Evolutionary conservation across 2,888 invertebrate genomes (phyloP).

Genomic region (Exephanes ischioxanthus): DNA sequence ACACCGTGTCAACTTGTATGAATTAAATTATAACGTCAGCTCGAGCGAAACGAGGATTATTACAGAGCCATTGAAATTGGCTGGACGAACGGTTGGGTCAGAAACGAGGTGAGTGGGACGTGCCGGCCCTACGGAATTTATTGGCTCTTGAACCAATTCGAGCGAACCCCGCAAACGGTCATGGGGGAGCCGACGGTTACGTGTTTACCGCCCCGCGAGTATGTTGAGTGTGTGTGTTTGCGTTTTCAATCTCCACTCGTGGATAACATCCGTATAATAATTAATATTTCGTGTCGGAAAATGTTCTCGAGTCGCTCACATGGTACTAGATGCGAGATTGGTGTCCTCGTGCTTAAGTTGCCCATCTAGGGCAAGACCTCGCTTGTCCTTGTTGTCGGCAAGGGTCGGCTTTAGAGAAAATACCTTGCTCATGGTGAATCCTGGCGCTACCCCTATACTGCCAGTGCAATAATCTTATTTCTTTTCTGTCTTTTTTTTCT

Average conservation of each 20-base stretch:
- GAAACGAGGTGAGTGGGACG: constrained; percentile 35
- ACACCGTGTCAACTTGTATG: constrained; percentile 5
- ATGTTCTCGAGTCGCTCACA: constrained; percentile 87
- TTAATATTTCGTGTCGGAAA: constrained; percentile 72
- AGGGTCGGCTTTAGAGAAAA: constrained; percentile 92
- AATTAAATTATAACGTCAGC: constrained; percentile 28
- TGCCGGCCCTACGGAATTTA: constrained; percentile 34
- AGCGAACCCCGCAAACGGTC: constrained; percentile 1
- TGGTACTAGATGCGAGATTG: constrained; percentile 94
- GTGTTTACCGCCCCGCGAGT: neutral
- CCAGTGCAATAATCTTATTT: constrained; percentile 84
- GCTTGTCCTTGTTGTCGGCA: constrained; percentile 93
- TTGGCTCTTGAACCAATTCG: constrained; percentile 46
- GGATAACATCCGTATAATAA: constrained; percentile 55
- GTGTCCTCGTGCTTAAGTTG: constrained; percentile 96
- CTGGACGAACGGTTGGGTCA: neutral
- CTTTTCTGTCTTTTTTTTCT: constrained; percentile 77
- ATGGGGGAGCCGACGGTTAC: neutral
- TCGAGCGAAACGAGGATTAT: neutral
- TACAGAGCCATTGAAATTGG: constrained; percentile 27
- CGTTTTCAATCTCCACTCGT: constrained; percentile 73
- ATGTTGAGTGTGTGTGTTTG: neutral
- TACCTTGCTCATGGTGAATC: constrained; percentile 94
- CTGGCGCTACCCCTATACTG: constrained; percentile 93
- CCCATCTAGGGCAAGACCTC: constrained; percentile 93